These are phyloP conservation scores for Syrphus vitripennis DNA, from an alignment of 2,888 invertebrate species.

Conservation along the genomic window DNA sequence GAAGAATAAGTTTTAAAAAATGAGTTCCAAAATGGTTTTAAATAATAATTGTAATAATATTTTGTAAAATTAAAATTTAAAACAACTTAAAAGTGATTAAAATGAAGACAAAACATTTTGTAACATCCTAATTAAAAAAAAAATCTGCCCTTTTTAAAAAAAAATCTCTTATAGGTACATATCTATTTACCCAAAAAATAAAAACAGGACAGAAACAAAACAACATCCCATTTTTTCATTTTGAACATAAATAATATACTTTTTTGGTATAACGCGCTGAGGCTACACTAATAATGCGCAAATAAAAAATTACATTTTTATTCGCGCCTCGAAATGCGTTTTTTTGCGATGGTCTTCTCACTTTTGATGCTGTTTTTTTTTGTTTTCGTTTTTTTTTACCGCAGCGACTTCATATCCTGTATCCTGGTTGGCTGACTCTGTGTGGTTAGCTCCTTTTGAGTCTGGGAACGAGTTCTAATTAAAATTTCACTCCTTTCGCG, in stretches of 20 bases:
- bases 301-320: slow-evolving; percentile 43
- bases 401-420: slow-evolving; percentile 65
- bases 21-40: neutral
- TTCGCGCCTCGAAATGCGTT: slow-evolving; percentile 54
- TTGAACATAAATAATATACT: slow-evolving; percentile 39
- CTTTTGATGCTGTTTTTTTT: slow-evolving; percentile 31
- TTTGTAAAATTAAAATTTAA: no score
- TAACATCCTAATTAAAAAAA: slow-evolving; percentile 53
- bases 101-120: slow-evolving; percentile 23
- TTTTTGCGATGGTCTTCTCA: slow-evolving; percentile 32
- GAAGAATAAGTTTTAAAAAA: no score
- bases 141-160: neutral
- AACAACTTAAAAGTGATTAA: slow-evolving; percentile 7
- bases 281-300: slow-evolving; percentile 37
- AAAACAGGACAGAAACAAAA: neutral
- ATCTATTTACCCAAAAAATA: neutral
- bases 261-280: slow-evolving; percentile 36
- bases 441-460: slow-evolving; percentile 30
- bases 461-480: slow-evolving; percentile 67
- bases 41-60: neutral
- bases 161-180: neutral
- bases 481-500: slow-evolving; percentile 71
- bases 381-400: slow-evolving; percentile 26
- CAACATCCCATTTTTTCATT: slow-evolving; percentile 33
- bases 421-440: slow-evolving; percentile 62